Evolutionary conservation across 2,888 invertebrate genomes (phyloP), one percentile per base, ranked within the genome.

Genomic region (Julus scanicus): DNA sequence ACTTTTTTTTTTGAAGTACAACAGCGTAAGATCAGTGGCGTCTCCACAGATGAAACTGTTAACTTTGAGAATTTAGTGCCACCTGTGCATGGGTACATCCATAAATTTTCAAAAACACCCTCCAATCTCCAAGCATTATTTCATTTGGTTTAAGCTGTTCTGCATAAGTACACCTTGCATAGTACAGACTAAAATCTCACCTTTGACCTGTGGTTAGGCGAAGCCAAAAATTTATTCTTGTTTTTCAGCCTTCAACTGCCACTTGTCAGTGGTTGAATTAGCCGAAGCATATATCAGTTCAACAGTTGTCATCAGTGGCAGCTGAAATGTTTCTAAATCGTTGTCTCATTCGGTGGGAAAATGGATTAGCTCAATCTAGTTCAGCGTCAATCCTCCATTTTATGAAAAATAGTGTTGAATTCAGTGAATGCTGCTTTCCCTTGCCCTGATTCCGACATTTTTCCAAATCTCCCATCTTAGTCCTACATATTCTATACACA

Each of bases 391-490:
- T 63, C n/a, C n/a, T 6, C 15, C 57, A 63, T 63, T 63, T 63
- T n/a, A 6, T n/a, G 57, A 63, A 63, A 63, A n/a, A 15, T 63
- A 6, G 57, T 63, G 17, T n/a, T n/a, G 57, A 63, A 63, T 63
- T 63, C n/a, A n/a, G 57, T n/a, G 57, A 63, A 63, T 63, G 57
- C 57, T n/a, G 17, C 57, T 63, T 63, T 63, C 57, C 57, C 57
- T 63, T 63, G 57, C n/a, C 57, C 57, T 63, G n/a, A n/a, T 63
- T 63, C 57, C 1, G 17, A 63, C 53, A 53, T 63, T 63, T 63
- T 63, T 17, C 57, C n/a, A 63, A 63, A 63, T 63, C 57, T 63
- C n/a, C 57, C 17, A 63, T 63, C 57, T 63, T n/a, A 63, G 57
- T 63, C n/a, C 57, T 63, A 63, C 57, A 63, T n/a, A 63, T 63